Base-by-base conservation (phyloP, 2,888 invertebrate species). In the Theodoxus fluviatilis region DNA sequence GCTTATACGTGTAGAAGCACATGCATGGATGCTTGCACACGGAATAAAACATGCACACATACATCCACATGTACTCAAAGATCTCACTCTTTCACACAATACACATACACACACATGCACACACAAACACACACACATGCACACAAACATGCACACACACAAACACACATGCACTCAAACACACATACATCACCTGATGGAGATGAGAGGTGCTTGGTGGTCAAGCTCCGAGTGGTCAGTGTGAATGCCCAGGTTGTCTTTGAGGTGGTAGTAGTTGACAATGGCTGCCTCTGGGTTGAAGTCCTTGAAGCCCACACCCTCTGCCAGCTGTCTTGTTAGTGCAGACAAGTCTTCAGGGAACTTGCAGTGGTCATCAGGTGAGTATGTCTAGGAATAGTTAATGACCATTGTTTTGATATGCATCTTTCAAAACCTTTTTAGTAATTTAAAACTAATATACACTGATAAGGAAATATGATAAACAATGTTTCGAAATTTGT, bases 241-340 rank as follows among this genome's bases (percentile, higher is more conserved):
- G 84, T 99, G 99, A 0, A 95, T 95, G 1, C 95, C 94, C 43
- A 99, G 89, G 1, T 94, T 95, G 0, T 96, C 95, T 82, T 95
- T 94, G 89, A 94, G 91, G 78, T 95, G 94, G 86, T 99, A 99
- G 86, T 93, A 98, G 88, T 99, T 99, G 0, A 98, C 91, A 79
- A 99, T 98, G 0, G 95, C 96, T 22, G 99, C 98, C 89, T 99
- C 93, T 0, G 97, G 79, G 0, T 72, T 75, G 71, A 79, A 85
- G 4, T 72, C 40, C 1, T 52, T 66, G 68, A 80, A 83, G 7
- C 85, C 84, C 2, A 88, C 68, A 2, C 78, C 78, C 31, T 73
- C 67, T 18, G 86, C 84, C 7, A 97, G 88, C 70, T 91, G 89
- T 81, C 89, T 88, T 64, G 92, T 91, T 71, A 96, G 85, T 35